Conservation (phyloP, 2,888 invertebrate species). For the Rhopalosiphum nymphaeae region DNA sequence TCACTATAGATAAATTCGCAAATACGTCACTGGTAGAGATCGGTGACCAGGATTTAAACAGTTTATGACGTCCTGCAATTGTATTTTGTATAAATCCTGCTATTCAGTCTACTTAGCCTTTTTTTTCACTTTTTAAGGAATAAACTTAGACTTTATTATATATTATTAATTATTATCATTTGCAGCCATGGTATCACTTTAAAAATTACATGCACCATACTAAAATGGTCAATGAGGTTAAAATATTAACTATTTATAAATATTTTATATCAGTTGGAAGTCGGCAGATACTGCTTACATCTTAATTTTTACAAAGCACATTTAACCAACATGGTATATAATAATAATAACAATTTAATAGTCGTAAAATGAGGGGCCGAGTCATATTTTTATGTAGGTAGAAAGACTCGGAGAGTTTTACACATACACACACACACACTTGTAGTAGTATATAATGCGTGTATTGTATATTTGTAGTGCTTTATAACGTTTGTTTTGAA, state of each 20-base stretch:
- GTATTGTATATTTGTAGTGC: not conserved
- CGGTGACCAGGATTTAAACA: not conserved
- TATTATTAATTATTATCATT: not conserved
- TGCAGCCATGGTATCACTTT: not conserved
- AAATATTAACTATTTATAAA: not conserved
- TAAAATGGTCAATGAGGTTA: not conserved
- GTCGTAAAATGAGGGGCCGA: not conserved
- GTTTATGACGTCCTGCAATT: not conserved
- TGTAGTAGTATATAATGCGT: not conserved
- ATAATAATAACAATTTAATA: constrained; percentile 2
- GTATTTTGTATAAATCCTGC: not conserved
- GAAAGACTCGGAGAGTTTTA: not conserved
- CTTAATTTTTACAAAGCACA: not conserved
- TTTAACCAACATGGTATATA: not conserved
- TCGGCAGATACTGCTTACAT: not conserved
- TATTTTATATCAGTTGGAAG: not conserved
- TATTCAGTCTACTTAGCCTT: not conserved
- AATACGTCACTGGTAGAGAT: not conserved
- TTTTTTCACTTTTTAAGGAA: not conserved
- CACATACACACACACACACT: not conserved
- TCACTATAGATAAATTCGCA: not conserved
- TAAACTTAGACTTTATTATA: not conserved
- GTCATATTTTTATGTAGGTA: constrained; percentile 13
- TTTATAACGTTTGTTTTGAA: constrained; percentile 13
- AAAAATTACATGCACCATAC: not conserved